Percentiles rank a stretch among this genome's conserved stretches.
phyloP scores from a whole-genome alignment of 2,797 vertebrate genomes.

The Bradypus variegatus region DNA sequence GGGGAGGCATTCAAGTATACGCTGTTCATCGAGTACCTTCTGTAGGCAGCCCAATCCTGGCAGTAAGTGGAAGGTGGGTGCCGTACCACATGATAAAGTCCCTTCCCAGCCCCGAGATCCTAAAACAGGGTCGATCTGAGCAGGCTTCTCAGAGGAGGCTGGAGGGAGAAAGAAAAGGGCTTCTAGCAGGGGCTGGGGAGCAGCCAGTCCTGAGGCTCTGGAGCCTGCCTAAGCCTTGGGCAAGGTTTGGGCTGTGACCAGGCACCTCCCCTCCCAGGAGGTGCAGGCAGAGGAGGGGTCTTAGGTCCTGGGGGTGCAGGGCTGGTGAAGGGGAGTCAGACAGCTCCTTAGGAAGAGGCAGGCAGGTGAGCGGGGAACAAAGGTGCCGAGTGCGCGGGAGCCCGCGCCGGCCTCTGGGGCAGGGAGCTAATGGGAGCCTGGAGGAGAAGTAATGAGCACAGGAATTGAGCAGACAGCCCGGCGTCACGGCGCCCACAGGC shows the following conservation, averaged over 20 bases:
- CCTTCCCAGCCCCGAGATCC: neutral
- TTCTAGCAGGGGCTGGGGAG: neutral
- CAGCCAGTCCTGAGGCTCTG: conserved; percentile 3
- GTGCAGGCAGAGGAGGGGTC: neutral
- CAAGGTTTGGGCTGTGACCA: conserved; percentile 27
- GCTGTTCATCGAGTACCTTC: neutral
- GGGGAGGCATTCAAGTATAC: conserved; percentile 18
- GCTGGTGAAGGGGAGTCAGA: conserved; percentile 58
- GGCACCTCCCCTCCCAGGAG: neutral
- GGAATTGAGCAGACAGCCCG: conserved; percentile 75
- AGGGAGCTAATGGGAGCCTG: conserved; percentile 75
- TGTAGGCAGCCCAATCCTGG: neutral
- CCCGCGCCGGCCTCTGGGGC: conserved; percentile 59
- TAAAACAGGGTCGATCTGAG: neutral
- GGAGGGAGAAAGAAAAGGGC: neutral
- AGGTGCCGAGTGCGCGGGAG: conserved; percentile 61
- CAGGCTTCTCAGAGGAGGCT: neutral
- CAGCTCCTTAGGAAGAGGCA: conserved; percentile 68
- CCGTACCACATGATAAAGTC: neutral
- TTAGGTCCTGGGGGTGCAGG: conserved; percentile 29
- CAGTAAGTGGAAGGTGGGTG: neutral
- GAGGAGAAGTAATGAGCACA: conserved; percentile 78
- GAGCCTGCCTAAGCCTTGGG: conserved; percentile 18
- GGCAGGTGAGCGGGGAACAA: conserved; percentile 69
- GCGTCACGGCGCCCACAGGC: conserved; percentile 78